Evolutionary conservation across 2,113 vertebrate genomes (phyloP).

Genomic region (Myrmecobius fasciatus): DNA sequence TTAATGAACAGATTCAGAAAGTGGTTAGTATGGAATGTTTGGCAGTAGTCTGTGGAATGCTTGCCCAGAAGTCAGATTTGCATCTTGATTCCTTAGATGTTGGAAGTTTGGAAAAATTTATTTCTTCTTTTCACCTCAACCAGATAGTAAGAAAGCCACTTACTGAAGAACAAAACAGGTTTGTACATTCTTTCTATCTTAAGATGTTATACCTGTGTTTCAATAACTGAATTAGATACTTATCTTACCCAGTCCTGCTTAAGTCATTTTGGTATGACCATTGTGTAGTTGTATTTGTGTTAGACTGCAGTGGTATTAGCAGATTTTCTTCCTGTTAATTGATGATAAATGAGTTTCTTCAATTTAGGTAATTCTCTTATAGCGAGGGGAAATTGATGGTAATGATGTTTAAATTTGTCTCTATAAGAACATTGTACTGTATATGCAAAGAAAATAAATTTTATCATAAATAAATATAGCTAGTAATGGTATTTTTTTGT

Average conservation of each 20-base stretch:
- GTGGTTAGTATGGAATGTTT: slow-evolving; percentile 89
- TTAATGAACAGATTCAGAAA: slow-evolving; percentile 87
- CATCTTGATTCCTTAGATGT: slow-evolving; percentile 77
- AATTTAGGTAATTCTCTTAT: not conserved
- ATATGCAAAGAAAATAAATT: not conserved
- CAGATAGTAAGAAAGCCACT: slow-evolving; percentile 87
- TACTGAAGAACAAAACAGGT: slow-evolving; percentile 80
- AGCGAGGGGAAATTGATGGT: not conserved
- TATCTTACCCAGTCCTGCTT: accelerated
- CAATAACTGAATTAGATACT: not conserved
- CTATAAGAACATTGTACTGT: not conserved
- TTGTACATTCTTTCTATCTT: not conserved
- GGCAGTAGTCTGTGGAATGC: slow-evolving; percentile 85
- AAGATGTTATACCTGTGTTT: not conserved
- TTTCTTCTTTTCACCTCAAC: slow-evolving; percentile 81
- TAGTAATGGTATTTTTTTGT: slow-evolving; percentile 16
- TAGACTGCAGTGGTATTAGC: not conserved
- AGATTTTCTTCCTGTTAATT: not conserved
- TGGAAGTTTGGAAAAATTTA: slow-evolving; percentile 79
- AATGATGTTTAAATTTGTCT: not conserved
- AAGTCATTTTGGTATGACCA: not conserved
- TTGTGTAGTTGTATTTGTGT: not conserved
- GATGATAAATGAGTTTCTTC: not conserved
- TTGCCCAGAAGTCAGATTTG: slow-evolving; percentile 65
- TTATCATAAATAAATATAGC: not conserved